Percentiles rank a stretch among this genome's conserved stretches.
Conservation (phyloP, 2,888 invertebrate species). For the Ommatoiulus sabulosus region DNA sequence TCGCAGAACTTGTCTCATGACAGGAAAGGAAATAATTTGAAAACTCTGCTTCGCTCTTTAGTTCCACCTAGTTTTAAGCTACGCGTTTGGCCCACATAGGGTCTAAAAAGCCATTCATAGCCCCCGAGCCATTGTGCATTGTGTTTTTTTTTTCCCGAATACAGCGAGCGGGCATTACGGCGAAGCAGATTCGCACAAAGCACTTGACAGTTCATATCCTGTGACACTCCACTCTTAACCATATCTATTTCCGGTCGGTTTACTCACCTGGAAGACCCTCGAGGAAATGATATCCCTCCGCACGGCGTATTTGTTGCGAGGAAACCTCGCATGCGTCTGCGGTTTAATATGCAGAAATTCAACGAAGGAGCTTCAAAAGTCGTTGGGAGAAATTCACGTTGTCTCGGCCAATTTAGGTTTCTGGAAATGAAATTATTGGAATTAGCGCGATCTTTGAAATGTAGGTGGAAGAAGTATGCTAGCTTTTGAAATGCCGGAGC, state of each 20-base stretch:
- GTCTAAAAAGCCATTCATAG: constrained; percentile 8
- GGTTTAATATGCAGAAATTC: background rate
- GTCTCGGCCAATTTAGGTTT: background rate
- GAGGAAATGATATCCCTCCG: background rate
- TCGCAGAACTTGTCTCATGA: background rate
- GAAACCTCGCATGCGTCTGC: background rate
- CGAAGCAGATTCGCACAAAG: background rate
- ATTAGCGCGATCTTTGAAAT: background rate
- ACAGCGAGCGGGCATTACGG: background rate
- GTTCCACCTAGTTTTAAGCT: background rate
- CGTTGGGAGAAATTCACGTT: background rate
- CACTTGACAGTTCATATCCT: constrained; percentile 24
- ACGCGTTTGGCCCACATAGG: background rate
- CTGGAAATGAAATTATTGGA: background rate
- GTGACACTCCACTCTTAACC: constrained; percentile 37
- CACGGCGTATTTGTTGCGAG: background rate
- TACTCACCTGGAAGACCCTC: constrained; percentile 38
- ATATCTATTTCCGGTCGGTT: constrained; percentile 12
- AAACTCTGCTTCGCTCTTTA: background rate
- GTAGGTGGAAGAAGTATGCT: background rate
- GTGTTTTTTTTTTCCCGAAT: background rate
- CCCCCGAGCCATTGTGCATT: background rate
- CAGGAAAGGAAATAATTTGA: background rate
- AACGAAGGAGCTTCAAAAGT: background rate
- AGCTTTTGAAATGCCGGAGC: background rate